phyloP scores from a whole-genome alignment of 2,888 invertebrate genomes.

The Tiliacea aurago region DNA sequence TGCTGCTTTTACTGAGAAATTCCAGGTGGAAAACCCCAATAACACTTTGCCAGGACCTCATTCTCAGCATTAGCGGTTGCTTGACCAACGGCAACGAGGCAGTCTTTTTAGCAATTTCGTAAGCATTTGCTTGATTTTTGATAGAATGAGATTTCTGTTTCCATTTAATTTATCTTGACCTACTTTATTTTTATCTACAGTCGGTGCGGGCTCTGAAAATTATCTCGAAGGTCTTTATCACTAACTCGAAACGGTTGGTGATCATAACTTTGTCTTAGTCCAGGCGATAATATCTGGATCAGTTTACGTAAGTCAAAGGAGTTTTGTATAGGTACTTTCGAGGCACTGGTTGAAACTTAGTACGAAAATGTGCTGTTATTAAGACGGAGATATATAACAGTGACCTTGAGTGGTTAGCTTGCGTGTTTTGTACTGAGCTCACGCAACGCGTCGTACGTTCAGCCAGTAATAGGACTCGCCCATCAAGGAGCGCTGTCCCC shows the following conservation, averaged over 20 bases:
- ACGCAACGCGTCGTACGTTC: too few species aligned
- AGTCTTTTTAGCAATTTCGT: neutral
- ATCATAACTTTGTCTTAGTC: constrained; percentile 59
- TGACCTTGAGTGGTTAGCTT: too few species aligned
- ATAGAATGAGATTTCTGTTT: constrained; percentile 31
- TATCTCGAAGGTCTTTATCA: constrained; percentile 60
- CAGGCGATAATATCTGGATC: constrained; percentile 55
- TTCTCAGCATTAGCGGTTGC: too few species aligned
- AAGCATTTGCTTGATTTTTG: neutral
- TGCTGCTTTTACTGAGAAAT: too few species aligned
- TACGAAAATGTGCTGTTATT: neutral
- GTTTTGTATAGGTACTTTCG: constrained; percentile 32
- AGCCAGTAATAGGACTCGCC: too few species aligned
- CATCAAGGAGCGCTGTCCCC: too few species aligned
- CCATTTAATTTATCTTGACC: constrained; percentile 9
- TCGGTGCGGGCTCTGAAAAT: constrained; percentile 57
- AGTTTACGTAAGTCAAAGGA: constrained; percentile 50
- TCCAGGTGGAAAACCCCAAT: too few species aligned
- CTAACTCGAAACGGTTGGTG: constrained; percentile 52
- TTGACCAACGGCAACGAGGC: neutral
- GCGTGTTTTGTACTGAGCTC: too few species aligned
- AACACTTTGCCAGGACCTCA: too few species aligned
- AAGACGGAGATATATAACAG: too few species aligned
- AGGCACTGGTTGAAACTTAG: neutral
- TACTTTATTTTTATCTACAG: constrained; percentile 42